Base-by-base conservation (phyloP, 2,797 vertebrate genomes). In the Sebastes diploproa region DNA sequence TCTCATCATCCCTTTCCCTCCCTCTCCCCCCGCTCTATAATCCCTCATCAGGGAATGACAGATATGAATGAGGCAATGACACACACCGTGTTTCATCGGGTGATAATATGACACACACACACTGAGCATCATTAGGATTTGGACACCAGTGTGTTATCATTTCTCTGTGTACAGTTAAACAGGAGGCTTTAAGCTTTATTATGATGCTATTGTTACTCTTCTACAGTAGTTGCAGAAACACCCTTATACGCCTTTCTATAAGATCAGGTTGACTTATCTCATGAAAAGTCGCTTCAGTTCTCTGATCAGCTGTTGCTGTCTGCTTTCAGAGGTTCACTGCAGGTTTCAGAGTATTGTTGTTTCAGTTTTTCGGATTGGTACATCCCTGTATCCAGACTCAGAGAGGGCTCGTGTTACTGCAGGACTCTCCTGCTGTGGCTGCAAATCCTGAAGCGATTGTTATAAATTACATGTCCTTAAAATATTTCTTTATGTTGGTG, bases 1-100 rank as follows among this genome's bases (percentile, higher is more conserved):
- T 92, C 92, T 91, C 76, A 64, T 73, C 56, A 65, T 70, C 71
- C 67, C 62, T 38, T 16, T 11, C 23, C 32, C 38, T 20, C 42
- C 42, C 16, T 46, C 42, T 42, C 7, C 42, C 7, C 3, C 7
- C 2, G 14, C 73, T 2, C 22, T 23, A 22, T 72, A 59, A 81
- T 38, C 66, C 74, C n/a, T 23, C 6, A 6, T 71, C 29, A 61
- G 52, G 27, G 13, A 30, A 3, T 58, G 69, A 80, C 72, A 46
- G 63, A 0, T 18, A 52, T 46, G 13, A 80, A 80, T 38, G 70
- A 60, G 8, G 0, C 12, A 30, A 0, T 56, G 67, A 55, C 54
- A 75, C 25, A 66, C 54, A 14, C 5, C 1, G 0, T 25, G 29
- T 75, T 29, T 81, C 56, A 75, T 65, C 23, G 10, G 12, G 30